Evolutionary conservation across 2,797 vertebrate species (phyloP).

Genomic region (Eulemur mongoz): DNA sequence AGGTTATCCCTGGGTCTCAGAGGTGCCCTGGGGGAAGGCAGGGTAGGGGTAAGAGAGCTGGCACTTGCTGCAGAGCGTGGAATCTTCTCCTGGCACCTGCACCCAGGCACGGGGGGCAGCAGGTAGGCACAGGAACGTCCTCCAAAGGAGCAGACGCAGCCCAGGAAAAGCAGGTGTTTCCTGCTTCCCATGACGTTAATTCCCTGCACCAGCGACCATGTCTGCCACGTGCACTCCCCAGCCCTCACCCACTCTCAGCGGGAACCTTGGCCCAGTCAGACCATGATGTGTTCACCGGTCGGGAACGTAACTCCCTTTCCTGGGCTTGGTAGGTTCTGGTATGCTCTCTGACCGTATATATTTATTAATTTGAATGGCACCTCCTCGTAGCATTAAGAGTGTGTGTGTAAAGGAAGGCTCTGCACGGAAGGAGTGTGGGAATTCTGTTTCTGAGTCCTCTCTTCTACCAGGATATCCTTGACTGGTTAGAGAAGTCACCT

Average conservation of each 20-base stretch:
- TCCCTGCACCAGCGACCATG: background rate
- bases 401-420: background rate
- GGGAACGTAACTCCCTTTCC: background rate
- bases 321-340: background rate
- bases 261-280: too few relatives aligned
- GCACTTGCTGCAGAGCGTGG: background rate
- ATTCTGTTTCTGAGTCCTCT: background rate
- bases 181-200: background rate
- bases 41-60: too few relatives aligned
- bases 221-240: rapidly evolving
- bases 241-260: background rate
- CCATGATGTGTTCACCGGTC: background rate
- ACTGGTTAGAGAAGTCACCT: background rate
- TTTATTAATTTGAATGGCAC: background rate
- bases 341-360: background rate
- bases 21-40: background rate
- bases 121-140: background rate
- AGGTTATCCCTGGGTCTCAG: background rate
- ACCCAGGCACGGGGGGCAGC: rapidly evolving
- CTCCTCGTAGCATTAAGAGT: background rate
- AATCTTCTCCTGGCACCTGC: background rate
- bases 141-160: background rate
- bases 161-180: background rate
- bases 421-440: background rate
- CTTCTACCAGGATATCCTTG: background rate